Base-by-base conservation (phyloP, 2,888 invertebrate species). In the Andrena haemorrhoa region DNA sequence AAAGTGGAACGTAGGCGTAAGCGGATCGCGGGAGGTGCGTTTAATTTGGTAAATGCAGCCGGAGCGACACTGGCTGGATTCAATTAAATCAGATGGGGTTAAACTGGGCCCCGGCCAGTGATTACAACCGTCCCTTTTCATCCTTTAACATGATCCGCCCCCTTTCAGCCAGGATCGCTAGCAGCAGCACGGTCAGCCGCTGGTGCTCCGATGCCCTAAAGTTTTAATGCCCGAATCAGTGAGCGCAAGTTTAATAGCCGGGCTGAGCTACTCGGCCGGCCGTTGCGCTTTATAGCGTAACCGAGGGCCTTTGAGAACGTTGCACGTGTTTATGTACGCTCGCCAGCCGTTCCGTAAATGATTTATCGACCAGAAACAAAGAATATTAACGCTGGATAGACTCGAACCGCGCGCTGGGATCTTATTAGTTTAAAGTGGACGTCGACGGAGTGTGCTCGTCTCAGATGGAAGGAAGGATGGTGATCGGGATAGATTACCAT, bases 171-270 rank as follows among this genome's bases (percentile, higher is more conserved):
- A 58, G 66, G 68, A 70, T 72, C 61, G 68, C 60, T 47, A 51
- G 83, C 31, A 75, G 26, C 66, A 12, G 41, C 20, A 20, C 10
- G 16, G 35, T 35, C 7, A 33, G 10, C 64, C 56, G 23, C n/a
- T 41, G 79, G 64, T 80, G 70, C 70, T 68, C 41, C 69, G 78
- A 75, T 82, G 79, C 73, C 83, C 86, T 74, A 86, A 89, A 88
- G 86, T 89, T 90, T 89, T 90, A 89, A 90, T 87, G 80, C 82
- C 82, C 76, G 87, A 86, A 85, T 89, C 87, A 89, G 80, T 82
- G 88, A 75, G 75, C 83, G 74, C 83, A 77, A 84, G 85, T 87
- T 89, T 88, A 86, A 87, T 85, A 84, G 86, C 79, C 77, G 82
- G 75, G 8, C 63, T 76, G 70, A 78, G 79, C 82, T 72, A 78